Evolutionary conservation across 2,797 vertebrate genomes (phyloP).

Genomic region (Manis javanica): DNA sequence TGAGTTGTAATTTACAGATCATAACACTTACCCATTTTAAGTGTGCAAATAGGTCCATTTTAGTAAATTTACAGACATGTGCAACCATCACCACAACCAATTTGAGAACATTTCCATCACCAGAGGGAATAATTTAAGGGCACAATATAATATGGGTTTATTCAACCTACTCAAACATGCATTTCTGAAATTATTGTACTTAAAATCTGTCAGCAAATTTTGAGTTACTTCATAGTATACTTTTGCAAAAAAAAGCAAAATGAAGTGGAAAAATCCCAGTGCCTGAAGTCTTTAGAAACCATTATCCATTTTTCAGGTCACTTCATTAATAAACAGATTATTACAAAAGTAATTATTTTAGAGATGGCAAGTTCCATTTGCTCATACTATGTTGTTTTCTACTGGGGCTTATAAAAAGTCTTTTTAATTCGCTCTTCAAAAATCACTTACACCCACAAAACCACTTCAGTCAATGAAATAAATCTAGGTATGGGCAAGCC

Average conservation of each 20-base stretch:
- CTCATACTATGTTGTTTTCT: constrained; percentile 73
- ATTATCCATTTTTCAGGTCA: constrained; percentile 73
- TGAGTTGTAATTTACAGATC: constrained; percentile 50
- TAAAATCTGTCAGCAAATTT: constrained; percentile 70
- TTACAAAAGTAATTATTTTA: constrained; percentile 79
- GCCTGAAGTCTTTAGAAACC: constrained; percentile 66
- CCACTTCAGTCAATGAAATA: constrained; percentile 63
- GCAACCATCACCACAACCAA: not conserved
- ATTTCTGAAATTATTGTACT: constrained; percentile 80
- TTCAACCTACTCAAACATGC: constrained; percentile 66
- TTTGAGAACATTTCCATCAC: constrained; percentile 61
- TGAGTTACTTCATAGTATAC: constrained; percentile 48
- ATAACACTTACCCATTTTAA: constrained; percentile 57
- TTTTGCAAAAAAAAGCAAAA: constrained; percentile 50
- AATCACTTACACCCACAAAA: constrained; percentile 73
- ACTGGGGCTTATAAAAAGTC: constrained; percentile 74
- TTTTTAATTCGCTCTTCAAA: constrained; percentile 77
- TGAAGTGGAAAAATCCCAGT: constrained; percentile 15
- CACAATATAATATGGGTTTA: constrained; percentile 62
- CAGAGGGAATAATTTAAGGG: constrained; percentile 73
- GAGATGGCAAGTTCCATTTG: constrained; percentile 74
- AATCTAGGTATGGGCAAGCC: constrained; percentile 53
- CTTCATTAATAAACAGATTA: constrained; percentile 79
- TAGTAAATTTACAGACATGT: constrained; percentile 54
- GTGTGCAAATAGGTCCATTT: constrained; percentile 29